Evolutionary conservation across 2,113 vertebrate genomes (phyloP), one percentile per base, ranked within the genome.

Genomic region (Pangasianodon hypophthalmus): DNA sequence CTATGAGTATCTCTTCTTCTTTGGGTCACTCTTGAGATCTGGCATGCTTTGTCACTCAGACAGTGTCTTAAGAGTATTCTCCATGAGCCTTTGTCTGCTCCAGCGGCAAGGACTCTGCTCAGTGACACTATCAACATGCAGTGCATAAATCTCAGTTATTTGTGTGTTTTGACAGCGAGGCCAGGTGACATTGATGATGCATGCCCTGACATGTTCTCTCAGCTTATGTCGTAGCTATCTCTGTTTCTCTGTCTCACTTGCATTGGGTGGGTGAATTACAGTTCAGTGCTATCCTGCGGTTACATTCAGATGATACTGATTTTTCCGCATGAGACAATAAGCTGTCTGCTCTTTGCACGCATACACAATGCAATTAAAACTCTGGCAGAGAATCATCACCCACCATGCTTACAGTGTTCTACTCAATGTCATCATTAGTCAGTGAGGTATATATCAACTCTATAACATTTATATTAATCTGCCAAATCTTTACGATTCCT

Each of bases 101-200:
- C 95, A 94, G 94, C 93, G 93, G 93, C 94, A 93, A 94, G 92
- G 91, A 92, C 92, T 92, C 93, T 89, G 92, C 93, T 93, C 92
- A 90, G 92, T 93, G 93, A 93, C 91, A 94, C 93, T 18, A 88
- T 79, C 93, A 87, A 94, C 93, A 94, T 85, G 90, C 91, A 92
- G 67, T 69, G 26, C 81, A 69, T 84, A 80, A 64, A 91, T 79
- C 82, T 89, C 58, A 67, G 81, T 71, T 67, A 84, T 54, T 64
- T 85, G 71, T 69, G 81, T 77, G 86, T 90, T 91, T 84, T 91
- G 88, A 90, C 77, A 91, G 91, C 52, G 58, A 32, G 48, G 80
- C 46, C 87, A 32, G 50, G 37, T 91, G 91, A 94, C 91, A 88
- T 88, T 92, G 94, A 93, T 93, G 52, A 58, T 48, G 82, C 37